phyloP scores from a whole-genome alignment of 2,888 invertebrate species.

The Cantharis nigra region DNA sequence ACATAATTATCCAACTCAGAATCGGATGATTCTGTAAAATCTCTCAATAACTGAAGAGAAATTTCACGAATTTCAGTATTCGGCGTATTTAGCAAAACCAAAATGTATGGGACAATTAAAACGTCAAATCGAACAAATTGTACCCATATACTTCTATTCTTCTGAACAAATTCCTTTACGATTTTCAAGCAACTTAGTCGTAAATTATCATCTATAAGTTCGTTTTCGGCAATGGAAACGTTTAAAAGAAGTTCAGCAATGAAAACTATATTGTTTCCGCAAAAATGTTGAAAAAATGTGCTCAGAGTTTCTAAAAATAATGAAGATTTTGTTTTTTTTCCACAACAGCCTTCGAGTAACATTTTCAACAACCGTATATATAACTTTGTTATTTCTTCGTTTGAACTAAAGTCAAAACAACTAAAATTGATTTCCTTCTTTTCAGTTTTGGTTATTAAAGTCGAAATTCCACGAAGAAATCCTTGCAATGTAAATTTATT shows the following conservation, averaged over 20 bases:
- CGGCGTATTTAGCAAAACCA: slow-evolving; percentile 64
- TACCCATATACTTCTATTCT: slow-evolving; percentile 40
- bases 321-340: slow-evolving; percentile 42
- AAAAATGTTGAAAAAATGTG: slow-evolving; percentile 57
- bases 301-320: slow-evolving; percentile 47
- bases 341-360: slow-evolving; percentile 57
- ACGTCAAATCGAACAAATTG: slow-evolving; percentile 54
- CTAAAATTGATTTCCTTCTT: slow-evolving; percentile 53
- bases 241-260: slow-evolving; percentile 64
- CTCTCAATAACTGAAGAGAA: slow-evolving; percentile 60
- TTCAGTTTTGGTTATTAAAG: slow-evolving; percentile 58
- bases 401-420: slow-evolving; percentile 56
- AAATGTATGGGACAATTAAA: slow-evolving; percentile 58
- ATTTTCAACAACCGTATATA: slow-evolving; percentile 58
- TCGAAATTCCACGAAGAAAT: slow-evolving; percentile 60
- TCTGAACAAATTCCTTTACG: slow-evolving; percentile 30
- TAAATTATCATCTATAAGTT: slow-evolving; percentile 51
- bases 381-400: slow-evolving; percentile 53
- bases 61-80: slow-evolving; percentile 61
- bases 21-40: slow-evolving; percentile 47
- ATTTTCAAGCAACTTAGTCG: slow-evolving; percentile 58
- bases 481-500: slow-evolving; percentile 62
- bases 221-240: slow-evolving; percentile 53
- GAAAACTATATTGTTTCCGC: slow-evolving; percentile 51
- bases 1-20: slow-evolving; percentile 54